Base-by-base conservation (phyloP, 2,888 invertebrate genomes). In the Drosophila falleni region DNA sequence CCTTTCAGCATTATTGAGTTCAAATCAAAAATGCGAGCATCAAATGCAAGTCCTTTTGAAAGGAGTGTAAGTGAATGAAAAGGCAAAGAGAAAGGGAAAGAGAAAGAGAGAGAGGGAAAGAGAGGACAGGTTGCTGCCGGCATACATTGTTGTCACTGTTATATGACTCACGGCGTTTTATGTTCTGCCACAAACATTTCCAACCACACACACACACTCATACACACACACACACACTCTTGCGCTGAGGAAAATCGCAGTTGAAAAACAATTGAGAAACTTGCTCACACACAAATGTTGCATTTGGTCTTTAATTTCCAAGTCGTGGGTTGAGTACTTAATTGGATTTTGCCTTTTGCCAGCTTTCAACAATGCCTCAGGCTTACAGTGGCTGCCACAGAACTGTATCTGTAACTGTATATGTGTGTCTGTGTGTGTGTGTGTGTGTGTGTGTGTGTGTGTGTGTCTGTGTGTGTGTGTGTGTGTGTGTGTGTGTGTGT, bases 271-370 rank as follows among this genome's bases (percentile, higher is more conserved):
- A 77, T 61, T 55, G 55, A 23, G 42, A 67, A 72, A 75, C 33
- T 63, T 56, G 50, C 46, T 11, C 69, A 58, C 69, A 58, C 69
- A 47, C 53, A 67, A 74, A 79, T 59, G 75, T 59, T 75, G 71
- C 65, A 62, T 49, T 60, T 63, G 54, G 51, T 46, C 51, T 73
- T 77, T 70, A 72, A 70, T 67, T 65, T 72, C 65, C 50, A 62
- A 60, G 56, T 56, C 31, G 46, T 60, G 55, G 66, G 67, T 46
- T 71, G 71, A 63, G 78, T 63, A 60, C 62, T 80, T 78, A 80
- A 78, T 78, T 78, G 78, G 77, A 78, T 78, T 78, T 67, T 66
- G 56, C 60, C 54, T 54, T 58, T 54, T 58, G 47, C 35, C 49
- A 61, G 46, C 60, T 55, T 47, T 35, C 16, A 11, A 67, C 73